Evolutionary conservation across 2,113 vertebrate species (phyloP).

Genomic region (Tringa solitaria): DNA sequence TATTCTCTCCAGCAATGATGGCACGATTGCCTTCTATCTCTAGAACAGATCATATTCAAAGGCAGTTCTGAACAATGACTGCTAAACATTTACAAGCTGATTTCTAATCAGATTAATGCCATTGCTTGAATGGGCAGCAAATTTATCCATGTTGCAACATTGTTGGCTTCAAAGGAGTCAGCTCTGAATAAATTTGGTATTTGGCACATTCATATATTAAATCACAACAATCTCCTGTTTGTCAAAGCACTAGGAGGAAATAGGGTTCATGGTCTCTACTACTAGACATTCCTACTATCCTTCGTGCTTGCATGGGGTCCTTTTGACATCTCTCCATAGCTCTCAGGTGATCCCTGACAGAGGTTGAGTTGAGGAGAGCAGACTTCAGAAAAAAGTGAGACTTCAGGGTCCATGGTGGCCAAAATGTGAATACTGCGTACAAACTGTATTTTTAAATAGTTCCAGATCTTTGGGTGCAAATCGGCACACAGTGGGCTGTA

Average conservation of each 20-base stretch:
- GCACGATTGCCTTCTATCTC: not conserved
- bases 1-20: not conserved
- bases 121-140: not conserved
- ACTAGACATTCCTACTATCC: not conserved
- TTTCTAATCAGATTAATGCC: not conserved
- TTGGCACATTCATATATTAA: not conserved
- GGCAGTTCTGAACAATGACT: not conserved
- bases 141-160: not conserved
- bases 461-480: not conserved
- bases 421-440: not conserved
- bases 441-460: not conserved
- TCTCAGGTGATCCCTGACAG: not conserved
- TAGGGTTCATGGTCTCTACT: not conserved
- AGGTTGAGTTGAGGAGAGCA: not conserved
- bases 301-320: not conserved
- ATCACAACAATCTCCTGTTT: not conserved
- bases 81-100: not conserved
- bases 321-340: not conserved
- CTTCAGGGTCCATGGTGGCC: not conserved
- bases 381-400: not conserved
- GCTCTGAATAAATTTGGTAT: not conserved
- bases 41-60: not conserved
- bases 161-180: not conserved
- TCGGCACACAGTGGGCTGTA: not conserved
- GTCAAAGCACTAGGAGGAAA: not conserved